Base-by-base conservation (phyloP, 2,888 invertebrate genomes). In the Pachycephus smyrnensis region DNA sequence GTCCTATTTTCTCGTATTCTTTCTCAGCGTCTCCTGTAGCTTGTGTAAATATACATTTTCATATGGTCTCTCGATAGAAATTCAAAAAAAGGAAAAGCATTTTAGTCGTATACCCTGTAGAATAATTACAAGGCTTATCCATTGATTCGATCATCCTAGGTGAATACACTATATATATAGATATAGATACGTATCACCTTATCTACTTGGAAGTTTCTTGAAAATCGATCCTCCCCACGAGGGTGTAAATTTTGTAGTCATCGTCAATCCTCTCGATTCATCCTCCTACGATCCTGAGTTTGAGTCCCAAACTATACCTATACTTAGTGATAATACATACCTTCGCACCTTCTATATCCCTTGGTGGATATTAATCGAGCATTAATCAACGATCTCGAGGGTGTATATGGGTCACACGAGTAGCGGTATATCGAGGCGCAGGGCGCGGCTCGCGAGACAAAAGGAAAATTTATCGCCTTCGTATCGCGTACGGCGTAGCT, bases 321-420 rank as follows among this genome's bases (percentile, higher is more conserved):
- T 55, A 23, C 23, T 55, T 55, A 55, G 55, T 6, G 23, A 55
- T 55, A 55, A 55, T 55, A 55, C 55, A 23, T 55, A 55, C 55
- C 55, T 55, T 55, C 55, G 23, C 55, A 55, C 23, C 55, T 55
- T 55, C 55, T 55, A 55, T 55, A 55, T 55, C 55, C 55, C 55
- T 55, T 55, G 23, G 55, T 76, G 80, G 76, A 82, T 76, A 84
- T 86, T 88, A 86, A 86, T 87, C 87, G 84, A 82, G 80, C 86
- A 86, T 86, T 87, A 86, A 88, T 89, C 86, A 84, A 82, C 80
- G 85, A 87, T 85, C 84, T 77, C 23, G 23, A 55, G 55, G 78
- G 87, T 89, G 86, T 85, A 87, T 86, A 82, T 88, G 84, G 86
- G 88, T 85, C 87, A 85, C 82, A 85, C 55, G 87, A 87, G 88